These are phyloP conservation scores for Centropyge bicolor DNA, from an alignment of 2,797 vertebrate genomes.

Conservation along the genomic window DNA sequence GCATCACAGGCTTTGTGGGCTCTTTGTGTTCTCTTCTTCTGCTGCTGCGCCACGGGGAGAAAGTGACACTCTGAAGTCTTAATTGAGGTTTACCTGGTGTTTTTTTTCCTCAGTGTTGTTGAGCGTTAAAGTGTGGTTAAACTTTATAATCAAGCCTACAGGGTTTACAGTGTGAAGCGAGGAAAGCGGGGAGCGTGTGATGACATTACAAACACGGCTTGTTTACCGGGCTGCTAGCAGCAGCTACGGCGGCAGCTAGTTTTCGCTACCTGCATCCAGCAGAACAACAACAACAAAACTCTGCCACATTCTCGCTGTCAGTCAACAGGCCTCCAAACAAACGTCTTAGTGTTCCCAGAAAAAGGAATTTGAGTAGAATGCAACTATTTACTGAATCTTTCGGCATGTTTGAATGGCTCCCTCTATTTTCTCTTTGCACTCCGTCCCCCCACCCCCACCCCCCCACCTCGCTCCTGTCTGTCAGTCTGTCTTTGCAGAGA, in stretches of 20 bases:
- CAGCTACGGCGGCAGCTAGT: conserved; percentile 50
- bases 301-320: conserved; percentile 72
- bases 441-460: conserved; percentile 55
- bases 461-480: conserved; percentile 74
- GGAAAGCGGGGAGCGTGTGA: conserved; percentile 63
- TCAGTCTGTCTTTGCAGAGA: conserved; percentile 83
- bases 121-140: conserved; percentile 79
- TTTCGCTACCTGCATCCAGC: conserved; percentile 50
- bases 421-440: conserved; percentile 67
- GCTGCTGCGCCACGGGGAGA: conserved; percentile 69
- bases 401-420: conserved; percentile 77
- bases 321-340: conserved; percentile 78
- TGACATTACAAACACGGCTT: conserved; percentile 81
- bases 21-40: conserved; percentile 79
- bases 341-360: conserved; percentile 63
- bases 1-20: conserved; percentile 76
- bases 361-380: conserved; percentile 73
- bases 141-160: conserved; percentile 86
- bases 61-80: conserved; percentile 84
- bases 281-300: conserved; percentile 78
- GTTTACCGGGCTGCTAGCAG: conserved; percentile 76
- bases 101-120: conserved; percentile 70
- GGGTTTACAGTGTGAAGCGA: conserved; percentile 72
- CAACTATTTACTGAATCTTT: conserved; percentile 80
- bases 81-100: conserved; percentile 83